Evolutionary conservation across 2,797 vertebrate genomes (phyloP), one percentile per base, ranked within the genome.

Genomic region (Melanotaenia parkinsoni): DNA sequence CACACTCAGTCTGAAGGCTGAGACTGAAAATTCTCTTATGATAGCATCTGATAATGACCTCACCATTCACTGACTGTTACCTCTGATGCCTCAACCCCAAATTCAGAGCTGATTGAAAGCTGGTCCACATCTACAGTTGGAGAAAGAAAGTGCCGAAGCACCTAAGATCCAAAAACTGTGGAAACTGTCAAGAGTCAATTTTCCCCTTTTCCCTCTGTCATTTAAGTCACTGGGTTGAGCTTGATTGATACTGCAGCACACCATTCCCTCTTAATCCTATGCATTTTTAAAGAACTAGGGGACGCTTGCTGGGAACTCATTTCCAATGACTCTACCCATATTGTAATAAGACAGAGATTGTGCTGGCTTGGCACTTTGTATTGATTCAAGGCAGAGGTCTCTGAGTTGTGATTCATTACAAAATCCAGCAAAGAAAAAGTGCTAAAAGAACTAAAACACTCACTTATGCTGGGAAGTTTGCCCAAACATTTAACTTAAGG

Each of bases 251-350:
- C 86, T 77, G 81, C 86, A 45, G 83, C 78, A 51, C 74, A 70
- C 86, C 65, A 32, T 88, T 93, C 89, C 80, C 72, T 84, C 87
- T 90, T 94, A 93, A 94, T 92, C 89, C 91, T 80, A 92, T 94
- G 92, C 92, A 94, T 95, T 94, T 95, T 94, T 94, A 92, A 94
- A 93, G 85, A 93, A 91, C 71, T 86, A 74, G 69, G 67, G 56
- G 86, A 90, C 63, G 72, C 86, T 78, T 54, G 85, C 87, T 83
- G 84, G 80, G 88, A 92, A 88, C 86, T 92, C 90, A 92, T 93
- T 94, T 92, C 88, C 84, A 92, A 81, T 83, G 85, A 79, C 85
- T 92, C 73, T 75, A 77, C 80, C 84, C 80, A 69, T 92, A 88
- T 92, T 92, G 91, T 92, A 94, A 94, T 92, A 89, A 87, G 89